Evolutionary conservation across 2,113 vertebrate genomes (phyloP).

Genomic region (cat (Felis catus)): DNA sequence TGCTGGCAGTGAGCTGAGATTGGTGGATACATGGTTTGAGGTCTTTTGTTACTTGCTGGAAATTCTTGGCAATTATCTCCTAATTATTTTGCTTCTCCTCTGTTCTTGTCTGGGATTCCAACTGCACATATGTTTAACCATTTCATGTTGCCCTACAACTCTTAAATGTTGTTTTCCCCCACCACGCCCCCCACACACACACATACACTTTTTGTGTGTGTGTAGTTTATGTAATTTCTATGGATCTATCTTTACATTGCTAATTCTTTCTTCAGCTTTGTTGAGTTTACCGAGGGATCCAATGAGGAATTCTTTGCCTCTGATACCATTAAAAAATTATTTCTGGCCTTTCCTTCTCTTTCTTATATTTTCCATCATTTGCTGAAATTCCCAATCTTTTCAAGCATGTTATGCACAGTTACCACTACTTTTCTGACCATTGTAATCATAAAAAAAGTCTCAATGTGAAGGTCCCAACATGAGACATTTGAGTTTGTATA

Average conservation of each 20-base stretch:
- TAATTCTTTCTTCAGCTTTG: background rate
- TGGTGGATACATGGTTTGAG: background rate
- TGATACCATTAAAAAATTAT: background rate
- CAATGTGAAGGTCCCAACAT: background rate
- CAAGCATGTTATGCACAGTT: background rate
- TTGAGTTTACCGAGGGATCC: background rate
- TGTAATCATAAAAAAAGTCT: background rate
- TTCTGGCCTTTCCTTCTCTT: background rate
- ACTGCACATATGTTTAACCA: background rate
- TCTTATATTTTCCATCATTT: background rate
- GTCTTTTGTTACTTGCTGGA: background rate
- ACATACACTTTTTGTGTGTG: background rate
- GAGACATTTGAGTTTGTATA: background rate
- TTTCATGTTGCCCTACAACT: background rate
- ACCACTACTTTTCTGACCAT: background rate
- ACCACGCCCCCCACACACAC: fast-evolving
- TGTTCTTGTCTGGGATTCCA: background rate
- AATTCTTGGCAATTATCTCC: background rate
- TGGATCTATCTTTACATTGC: background rate
- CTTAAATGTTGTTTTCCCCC: background rate
- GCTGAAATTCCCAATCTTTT: background rate
- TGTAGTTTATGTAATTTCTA: background rate
- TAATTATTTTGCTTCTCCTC: background rate
- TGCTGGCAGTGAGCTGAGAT: background rate
- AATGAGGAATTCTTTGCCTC: background rate